Evolutionary conservation across 2,113 vertebrate genomes (phyloP), one percentile per base, ranked within the genome.

Genomic region (Amphiprion ocellaris): DNA sequence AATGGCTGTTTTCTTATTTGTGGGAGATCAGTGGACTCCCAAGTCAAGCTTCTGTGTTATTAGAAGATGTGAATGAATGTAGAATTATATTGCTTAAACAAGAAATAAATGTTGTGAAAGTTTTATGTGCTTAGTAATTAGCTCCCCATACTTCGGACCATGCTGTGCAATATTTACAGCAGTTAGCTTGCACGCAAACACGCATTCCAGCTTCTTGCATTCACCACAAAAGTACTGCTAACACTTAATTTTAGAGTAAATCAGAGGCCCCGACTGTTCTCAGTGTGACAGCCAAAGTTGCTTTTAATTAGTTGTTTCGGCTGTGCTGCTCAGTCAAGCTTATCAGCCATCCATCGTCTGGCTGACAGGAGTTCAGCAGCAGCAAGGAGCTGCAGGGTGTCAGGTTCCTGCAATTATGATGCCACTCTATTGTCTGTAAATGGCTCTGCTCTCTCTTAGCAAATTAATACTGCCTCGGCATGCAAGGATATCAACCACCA

Each of bases 261-360:
- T 82, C 81, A 85, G 66, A 59, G 54, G 50, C 47, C 39, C 53
- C 5, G 64, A 28, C 77, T 79, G 74, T 49, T 84, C 74, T 77
- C 81, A 54, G 64, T 49, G 30, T 69, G 33, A 71, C 77, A 63
- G 54, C 77, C 72, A 65, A 79, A 83, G 76, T 87, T 66, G 75
- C 70, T 86, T 91, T 91, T 91, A 93, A 93, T 92, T 87, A 90
- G 82, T 71, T 67, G 79, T 79, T 85, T 82, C 54, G 61, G 73
- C 74, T 37, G 49, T 24, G 68, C 47, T 76, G 69, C 74, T 81
- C 79, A 81, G 49, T 86, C 58, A 61, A 67, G 72, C 65, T 37
- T 58, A 70, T 86, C 82, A 64, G 37, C 63, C 26, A 74, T 77
- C 64, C 81, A 73, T 90, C 68, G 56, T 65, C 54, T 21, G 78